Evolutionary conservation across 2,888 invertebrate genomes (phyloP).

Genomic region (Trachelus tabidus): DNA sequence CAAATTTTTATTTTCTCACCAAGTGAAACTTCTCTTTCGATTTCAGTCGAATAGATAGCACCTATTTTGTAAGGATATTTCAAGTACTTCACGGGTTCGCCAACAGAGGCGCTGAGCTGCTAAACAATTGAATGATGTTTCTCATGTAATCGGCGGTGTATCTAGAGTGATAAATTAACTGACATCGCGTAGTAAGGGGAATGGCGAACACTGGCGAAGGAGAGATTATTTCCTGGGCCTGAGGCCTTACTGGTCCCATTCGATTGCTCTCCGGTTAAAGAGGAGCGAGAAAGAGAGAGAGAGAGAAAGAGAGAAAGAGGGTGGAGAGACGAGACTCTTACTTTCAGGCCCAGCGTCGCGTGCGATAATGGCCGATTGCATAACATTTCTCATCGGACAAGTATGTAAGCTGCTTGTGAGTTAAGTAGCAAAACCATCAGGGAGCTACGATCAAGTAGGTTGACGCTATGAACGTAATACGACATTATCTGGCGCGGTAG

Average conservation of each 20-base stretch:
- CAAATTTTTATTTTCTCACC: background rate
- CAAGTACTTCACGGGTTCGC: background rate
- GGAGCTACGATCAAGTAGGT: background rate
- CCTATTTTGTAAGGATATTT: background rate
- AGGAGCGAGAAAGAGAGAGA: slow-evolving; percentile 14
- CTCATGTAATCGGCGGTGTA: background rate
- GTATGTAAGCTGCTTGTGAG: slow-evolving; percentile 40
- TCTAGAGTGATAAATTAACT: background rate
- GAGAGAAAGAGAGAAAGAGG: slow-evolving; percentile 21
- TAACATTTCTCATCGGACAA: slow-evolving; percentile 41
- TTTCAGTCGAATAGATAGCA: background rate
- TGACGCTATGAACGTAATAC: background rate
- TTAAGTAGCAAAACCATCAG: slow-evolving; percentile 40
- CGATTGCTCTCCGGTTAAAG: slow-evolving; percentile 5
- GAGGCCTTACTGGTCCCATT: slow-evolving; percentile 8
- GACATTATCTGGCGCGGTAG: slow-evolving; percentile 13
- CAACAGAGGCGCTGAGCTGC: background rate
- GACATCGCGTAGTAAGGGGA: background rate
- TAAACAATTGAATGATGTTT: background rate
- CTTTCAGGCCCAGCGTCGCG: slow-evolving; percentile 57
- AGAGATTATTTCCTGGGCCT: slow-evolving; percentile 15
- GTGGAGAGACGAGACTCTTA: slow-evolving; percentile 51
- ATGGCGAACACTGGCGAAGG: background rate
- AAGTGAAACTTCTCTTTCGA: background rate
- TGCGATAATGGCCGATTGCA: slow-evolving; percentile 51